Evolutionary conservation across 1,140 invertebrate genomes (phyloP).

Genomic region (Vanessa atalanta): DNA sequence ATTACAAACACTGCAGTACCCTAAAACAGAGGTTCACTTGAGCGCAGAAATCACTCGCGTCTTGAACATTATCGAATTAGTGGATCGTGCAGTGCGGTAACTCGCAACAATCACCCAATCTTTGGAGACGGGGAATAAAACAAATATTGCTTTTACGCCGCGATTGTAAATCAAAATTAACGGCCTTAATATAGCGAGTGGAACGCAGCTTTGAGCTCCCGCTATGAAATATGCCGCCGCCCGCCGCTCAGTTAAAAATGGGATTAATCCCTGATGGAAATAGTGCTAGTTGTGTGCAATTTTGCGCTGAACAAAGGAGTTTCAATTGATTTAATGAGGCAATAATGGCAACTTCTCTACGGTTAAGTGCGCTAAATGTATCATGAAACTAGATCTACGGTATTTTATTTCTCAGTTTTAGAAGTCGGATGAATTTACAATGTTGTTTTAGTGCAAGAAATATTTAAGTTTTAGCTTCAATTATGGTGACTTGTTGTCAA

Average conservation of each 20-base stretch:
- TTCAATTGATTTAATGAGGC: constrained; percentile 60
- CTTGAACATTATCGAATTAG: constrained; percentile 72
- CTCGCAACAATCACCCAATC: constrained; percentile 54
- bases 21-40: constrained; percentile 56
- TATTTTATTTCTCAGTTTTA: constrained; percentile 18
- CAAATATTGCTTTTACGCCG: constrained; percentile 79
- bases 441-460: constrained; percentile 5
- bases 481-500: too few species aligned
- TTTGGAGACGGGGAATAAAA: constrained; percentile 72
- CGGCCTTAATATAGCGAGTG: constrained; percentile 77
- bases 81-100: constrained; percentile 52
- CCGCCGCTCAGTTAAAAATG: constrained; percentile 78
- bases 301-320: constrained; percentile 54
- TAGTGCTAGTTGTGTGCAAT: constrained; percentile 74
- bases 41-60: constrained; percentile 54
- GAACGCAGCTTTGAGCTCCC: constrained; percentile 71
- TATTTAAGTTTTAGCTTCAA: not conserved
- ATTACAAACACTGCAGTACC: constrained; percentile 41
- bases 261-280: constrained; percentile 78
- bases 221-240: constrained; percentile 77
- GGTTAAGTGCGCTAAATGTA: constrained; percentile 34
- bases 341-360: constrained; percentile 39
- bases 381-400: constrained; percentile 29
- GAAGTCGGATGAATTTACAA: constrained; percentile 6
- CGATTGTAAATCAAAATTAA: constrained; percentile 81